Base-by-base conservation (phyloP, 2,113 vertebrate species). In the Nothoprocta pentlandii region DNA sequence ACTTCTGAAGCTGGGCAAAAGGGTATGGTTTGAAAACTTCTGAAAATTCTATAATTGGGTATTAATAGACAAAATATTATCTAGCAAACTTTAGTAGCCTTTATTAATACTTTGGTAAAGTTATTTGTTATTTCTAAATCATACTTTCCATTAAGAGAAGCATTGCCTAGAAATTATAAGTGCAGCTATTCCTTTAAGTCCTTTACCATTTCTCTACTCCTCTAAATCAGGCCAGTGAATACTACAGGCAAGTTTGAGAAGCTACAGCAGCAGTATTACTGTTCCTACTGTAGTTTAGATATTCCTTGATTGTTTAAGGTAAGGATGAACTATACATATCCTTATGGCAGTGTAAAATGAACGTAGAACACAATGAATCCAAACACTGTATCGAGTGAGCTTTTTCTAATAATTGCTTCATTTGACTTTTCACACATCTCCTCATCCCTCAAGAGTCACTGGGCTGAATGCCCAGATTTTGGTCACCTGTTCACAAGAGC, bases 201-300 rank as follows among this genome's bases (percentile, higher is more conserved):
- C 15, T 85, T 16, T 3, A 22, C 9, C 3, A 32, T 89, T 51
- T 86, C 30, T 67, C 2, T 49, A 36, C 6, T 62, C 4, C 19
- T 80, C 53, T 34, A 47, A 0, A 0, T 16, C 23, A 12, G 8
- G 12, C 16, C 34, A 59, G 17, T 8, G 10, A 58, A 59, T 2
- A 16, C 2, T n/a, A 19, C 1, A 49, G 36, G 68, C 19, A 59
- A 47, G 32, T 46, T 13, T n/a, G 64, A 84, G 39, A 81, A 70
- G 25, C 11, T 67, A 10, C 9, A 62, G 4, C 23, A 74, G 16
- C 8, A 5, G 5, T n/a, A 44, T 70, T 70, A 25, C 1, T 41
- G 39, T 86, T 39, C 9, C 30, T 63, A 3, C 28, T 20, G 4
- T 39, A n/a, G 3, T 92, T 87, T 4, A 81, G 19, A 23, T 44